These are phyloP conservation scores for Acyrthosiphon pisum DNA, from an alignment of 1,140 invertebrate genomes.

Conservation along the genomic window DNA sequence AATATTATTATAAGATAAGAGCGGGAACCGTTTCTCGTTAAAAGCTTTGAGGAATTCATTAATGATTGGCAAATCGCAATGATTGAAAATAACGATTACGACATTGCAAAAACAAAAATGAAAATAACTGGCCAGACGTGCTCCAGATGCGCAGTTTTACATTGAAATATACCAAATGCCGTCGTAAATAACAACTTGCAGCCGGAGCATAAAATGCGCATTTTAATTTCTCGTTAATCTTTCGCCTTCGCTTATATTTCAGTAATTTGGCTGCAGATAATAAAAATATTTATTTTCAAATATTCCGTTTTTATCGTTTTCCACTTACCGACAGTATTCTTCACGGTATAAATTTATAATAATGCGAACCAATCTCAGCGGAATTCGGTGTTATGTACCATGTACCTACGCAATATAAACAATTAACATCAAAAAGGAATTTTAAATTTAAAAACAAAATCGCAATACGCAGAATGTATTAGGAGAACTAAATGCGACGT, in stretches of 20 bases:
- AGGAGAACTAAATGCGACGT: background rate
- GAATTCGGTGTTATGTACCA: background rate
- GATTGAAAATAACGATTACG: slow-evolving; percentile 2
- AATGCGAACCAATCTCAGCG: background rate
- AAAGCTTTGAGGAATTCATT: background rate
- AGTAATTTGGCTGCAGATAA: background rate
- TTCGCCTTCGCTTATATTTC: background rate
- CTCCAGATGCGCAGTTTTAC: slow-evolving; percentile 29
- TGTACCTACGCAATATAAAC: background rate
- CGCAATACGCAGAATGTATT: background rate
- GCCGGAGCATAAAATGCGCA: background rate
- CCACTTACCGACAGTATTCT: background rate
- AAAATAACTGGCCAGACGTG: slow-evolving; percentile 9
- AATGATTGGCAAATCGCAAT: slow-evolving; percentile 16
- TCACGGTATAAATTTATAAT: background rate
- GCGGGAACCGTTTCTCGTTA: background rate
- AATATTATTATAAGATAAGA: background rate
- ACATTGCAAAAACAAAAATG: background rate
- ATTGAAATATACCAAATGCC: slow-evolving; percentile 32
- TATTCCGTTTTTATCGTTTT: background rate
- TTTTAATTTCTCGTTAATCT: background rate
- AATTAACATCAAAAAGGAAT: background rate
- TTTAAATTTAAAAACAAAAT: slow-evolving; percentile 9
- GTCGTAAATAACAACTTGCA: slow-evolving; percentile 22
- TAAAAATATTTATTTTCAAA: slow-evolving; percentile 36